These are phyloP conservation scores for Gadus macrocephalus DNA, from an alignment of 2,113 vertebrate genomes.

Conservation along the genomic window DNA sequence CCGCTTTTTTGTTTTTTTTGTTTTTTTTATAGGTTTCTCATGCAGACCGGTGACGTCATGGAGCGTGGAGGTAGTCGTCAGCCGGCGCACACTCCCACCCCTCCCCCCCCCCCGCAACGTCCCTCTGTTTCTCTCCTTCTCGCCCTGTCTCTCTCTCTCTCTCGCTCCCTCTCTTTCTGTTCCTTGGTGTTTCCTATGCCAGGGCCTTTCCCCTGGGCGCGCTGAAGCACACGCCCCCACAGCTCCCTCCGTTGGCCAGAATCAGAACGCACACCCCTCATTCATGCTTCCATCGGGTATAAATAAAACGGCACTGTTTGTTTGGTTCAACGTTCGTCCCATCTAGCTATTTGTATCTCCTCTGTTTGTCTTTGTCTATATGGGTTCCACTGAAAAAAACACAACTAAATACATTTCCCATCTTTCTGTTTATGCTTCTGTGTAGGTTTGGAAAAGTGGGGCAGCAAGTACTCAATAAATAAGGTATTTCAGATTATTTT, in stretches of 20 bases:
- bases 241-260: constrained; percentile 55
- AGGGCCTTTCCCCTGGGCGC: constrained; percentile 56
- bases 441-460: too few relatives aligned
- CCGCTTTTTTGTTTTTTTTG: constrained; percentile 11
- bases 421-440: too few relatives aligned
- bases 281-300: too few relatives aligned
- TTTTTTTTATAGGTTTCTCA: constrained; percentile 32
- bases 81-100: constrained; percentile 24
- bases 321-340: too few relatives aligned
- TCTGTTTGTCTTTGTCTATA: too few relatives aligned
- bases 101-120: constrained; percentile 17
- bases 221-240: constrained; percentile 54
- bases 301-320: too few relatives aligned
- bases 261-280: constrained; percentile 29
- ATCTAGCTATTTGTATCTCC: too few relatives aligned
- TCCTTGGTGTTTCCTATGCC: constrained; percentile 26
- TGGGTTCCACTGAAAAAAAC: too few relatives aligned
- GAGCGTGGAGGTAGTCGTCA: constrained; percentile 59
- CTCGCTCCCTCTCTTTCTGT: constrained; percentile 6
- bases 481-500: too few relatives aligned
- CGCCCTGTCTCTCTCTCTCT: constrained; percentile 19
- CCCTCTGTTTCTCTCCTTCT: constrained; percentile 5
- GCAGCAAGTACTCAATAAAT: too few relatives aligned
- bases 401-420: too few relatives aligned
- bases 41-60: constrained; percentile 65